Conservation (phyloP, 64 coral and sea anemone genomes). For the Astreopora myriophthalma region DNA sequence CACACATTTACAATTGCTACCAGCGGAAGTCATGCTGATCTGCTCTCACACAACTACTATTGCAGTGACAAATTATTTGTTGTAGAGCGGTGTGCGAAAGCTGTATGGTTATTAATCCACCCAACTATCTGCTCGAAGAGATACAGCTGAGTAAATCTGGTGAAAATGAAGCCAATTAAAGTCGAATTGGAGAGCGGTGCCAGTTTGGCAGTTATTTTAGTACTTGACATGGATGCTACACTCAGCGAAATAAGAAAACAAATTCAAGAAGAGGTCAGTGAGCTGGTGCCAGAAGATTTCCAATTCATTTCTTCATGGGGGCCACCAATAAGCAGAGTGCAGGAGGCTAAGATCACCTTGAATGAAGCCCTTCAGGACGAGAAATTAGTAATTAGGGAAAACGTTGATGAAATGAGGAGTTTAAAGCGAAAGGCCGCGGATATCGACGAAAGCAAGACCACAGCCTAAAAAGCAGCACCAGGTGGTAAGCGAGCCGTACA, state of each 20-base stretch:
- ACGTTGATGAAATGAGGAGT: no score
- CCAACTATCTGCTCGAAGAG: neutral
- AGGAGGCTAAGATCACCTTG: neutral
- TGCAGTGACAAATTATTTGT: no score
- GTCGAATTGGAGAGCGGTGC: neutral
- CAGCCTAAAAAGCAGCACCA: no score
- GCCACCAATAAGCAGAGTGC: neutral
- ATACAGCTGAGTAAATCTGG: neutral
- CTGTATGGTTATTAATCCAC: neutral
- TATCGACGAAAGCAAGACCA: no score
- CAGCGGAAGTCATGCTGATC: neutral
- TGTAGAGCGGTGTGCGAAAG: neutral
- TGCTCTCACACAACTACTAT: neutral
- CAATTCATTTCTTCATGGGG: neutral
- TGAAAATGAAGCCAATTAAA: neutral
- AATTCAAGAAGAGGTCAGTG: neutral
- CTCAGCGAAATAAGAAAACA: neutral
- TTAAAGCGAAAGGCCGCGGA: no score
- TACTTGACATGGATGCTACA: neutral
- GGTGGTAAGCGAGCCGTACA: no score
- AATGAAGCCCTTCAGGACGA: neutral
- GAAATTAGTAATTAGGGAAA: neutral
- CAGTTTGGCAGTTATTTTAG: neutral
- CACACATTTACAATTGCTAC: no score
- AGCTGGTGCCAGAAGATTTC: neutral